Evolutionary conservation across 2,888 invertebrate species (phyloP).

Genomic region (Drosophila fungiperda): DNA sequence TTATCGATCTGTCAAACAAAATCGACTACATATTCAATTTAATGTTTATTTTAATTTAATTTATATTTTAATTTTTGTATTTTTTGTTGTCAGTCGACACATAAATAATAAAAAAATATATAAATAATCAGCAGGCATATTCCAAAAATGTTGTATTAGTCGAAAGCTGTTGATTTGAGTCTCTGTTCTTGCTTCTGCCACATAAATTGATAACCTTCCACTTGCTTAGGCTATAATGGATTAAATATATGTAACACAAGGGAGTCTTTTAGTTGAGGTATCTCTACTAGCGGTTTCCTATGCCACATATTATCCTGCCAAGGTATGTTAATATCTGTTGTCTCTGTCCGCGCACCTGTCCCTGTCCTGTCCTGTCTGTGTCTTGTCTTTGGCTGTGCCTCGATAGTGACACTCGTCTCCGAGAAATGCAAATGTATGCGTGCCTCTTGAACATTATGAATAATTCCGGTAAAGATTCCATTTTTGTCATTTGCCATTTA

Average conservation of each 20-base stretch:
- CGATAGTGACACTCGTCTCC: slow-evolving; percentile 76
- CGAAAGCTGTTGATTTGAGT: background rate
- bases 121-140: background rate
- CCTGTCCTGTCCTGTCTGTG: slow-evolving; percentile 8
- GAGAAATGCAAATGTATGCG: slow-evolving; percentile 79
- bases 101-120: background rate
- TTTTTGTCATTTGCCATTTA: slow-evolving; percentile 67
- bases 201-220: background rate
- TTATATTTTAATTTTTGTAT: background rate
- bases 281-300: background rate
- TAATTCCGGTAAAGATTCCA: slow-evolving; percentile 78
- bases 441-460: slow-evolving; percentile 79
- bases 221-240: background rate
- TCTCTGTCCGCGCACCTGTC: background rate
- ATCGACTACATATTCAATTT: background rate
- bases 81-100: background rate
- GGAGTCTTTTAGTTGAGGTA: background rate
- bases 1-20: background rate
- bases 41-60: background rate
- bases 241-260: background rate
- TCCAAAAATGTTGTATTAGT: background rate
- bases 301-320: slow-evolving; percentile 34
- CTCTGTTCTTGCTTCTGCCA: background rate
- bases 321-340: slow-evolving; percentile 37
- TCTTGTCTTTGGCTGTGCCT: slow-evolving; percentile 39